Evolutionary conservation across 2,797 vertebrate species (phyloP).

Genomic region (Pipistrellus pygmaeus): DNA sequence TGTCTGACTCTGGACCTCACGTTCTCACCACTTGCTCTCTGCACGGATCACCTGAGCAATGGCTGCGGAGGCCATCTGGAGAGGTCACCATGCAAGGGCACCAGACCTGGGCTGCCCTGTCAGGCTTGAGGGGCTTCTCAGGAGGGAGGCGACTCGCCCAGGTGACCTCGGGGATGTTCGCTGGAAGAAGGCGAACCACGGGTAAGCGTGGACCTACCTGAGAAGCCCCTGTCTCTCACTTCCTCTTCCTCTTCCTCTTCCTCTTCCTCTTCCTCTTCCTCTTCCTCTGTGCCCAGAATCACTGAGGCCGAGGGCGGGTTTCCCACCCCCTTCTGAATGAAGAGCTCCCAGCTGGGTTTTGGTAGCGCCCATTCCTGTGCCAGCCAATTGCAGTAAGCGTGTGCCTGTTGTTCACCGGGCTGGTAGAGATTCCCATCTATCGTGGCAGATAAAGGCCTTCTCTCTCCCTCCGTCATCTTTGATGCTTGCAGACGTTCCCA

Average conservation of each 20-base stretch:
- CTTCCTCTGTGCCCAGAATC: neutral
- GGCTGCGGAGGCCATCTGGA: neutral
- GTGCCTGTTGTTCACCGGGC: neutral
- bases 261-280: neutral
- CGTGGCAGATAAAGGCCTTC: neutral
- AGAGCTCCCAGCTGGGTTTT: neutral
- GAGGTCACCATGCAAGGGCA: fast-evolving
- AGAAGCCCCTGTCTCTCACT: neutral
- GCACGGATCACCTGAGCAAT: neutral
- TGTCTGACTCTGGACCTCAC: neutral
- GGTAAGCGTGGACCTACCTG: neutral
- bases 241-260: no score
- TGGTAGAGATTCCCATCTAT: neutral
- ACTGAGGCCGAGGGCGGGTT: neutral
- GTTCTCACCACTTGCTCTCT: neutral
- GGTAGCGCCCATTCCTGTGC: neutral
- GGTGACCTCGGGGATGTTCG: neutral
- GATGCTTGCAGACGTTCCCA: neutral
- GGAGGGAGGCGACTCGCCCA: neutral
- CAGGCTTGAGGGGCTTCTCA: neutral
- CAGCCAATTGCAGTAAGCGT: neutral
- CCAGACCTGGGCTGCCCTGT: neutral
- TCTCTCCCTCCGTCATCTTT: neutral
- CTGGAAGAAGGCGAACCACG: neutral
- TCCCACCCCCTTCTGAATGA: neutral